phyloP scores from a whole-genome alignment of 2,888 invertebrate species.

The Amphipyra berbera region DNA sequence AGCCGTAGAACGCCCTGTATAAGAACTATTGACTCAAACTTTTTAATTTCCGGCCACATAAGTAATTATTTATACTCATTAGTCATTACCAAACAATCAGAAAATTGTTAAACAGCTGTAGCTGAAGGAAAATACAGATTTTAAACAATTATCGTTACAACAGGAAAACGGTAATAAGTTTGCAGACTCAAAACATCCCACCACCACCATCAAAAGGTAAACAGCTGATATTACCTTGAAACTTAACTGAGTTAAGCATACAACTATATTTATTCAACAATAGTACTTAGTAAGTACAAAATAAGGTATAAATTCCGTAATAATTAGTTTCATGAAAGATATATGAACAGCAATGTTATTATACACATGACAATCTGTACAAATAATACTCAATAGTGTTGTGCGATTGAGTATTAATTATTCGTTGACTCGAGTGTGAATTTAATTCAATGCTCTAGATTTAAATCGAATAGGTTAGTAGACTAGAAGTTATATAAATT shows the following conservation, averaged over 20 bases:
- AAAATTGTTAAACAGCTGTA: not conserved
- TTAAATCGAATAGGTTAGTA: slow-evolving; percentile 22
- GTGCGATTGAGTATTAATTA: slow-evolving; percentile 16
- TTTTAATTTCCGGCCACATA: not conserved
- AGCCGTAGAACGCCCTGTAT: too few species aligned
- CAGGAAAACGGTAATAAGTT: slow-evolving; percentile 35
- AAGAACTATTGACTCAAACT: too few species aligned
- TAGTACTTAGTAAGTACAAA: slow-evolving; percentile 14
- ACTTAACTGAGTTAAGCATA: slow-evolving; percentile 28
- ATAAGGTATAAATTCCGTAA: slow-evolving; percentile 34
- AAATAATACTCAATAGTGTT: slow-evolving; percentile 57
- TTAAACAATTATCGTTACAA: slow-evolving; percentile 24
- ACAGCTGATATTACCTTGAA: slow-evolving; percentile 51
- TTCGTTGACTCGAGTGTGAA: slow-evolving; percentile 23
- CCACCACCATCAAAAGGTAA: slow-evolving; percentile 42
- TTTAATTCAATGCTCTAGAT: slow-evolving; percentile 19
- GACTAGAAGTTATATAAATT: slow-evolving; percentile 42
- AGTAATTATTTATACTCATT: slow-evolving; percentile 1
- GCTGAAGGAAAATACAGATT: slow-evolving; percentile 20
- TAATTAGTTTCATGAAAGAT: not conserved
- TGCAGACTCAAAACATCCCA: slow-evolving; percentile 41
- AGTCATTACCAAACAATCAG: not conserved
- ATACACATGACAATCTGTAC: slow-evolving; percentile 54
- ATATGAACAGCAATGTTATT: slow-evolving; percentile 12
- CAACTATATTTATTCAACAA: slow-evolving; percentile 16